Conservation (phyloP, 1,140 invertebrate genomes). For the Cryptotermes secundus region DNA sequence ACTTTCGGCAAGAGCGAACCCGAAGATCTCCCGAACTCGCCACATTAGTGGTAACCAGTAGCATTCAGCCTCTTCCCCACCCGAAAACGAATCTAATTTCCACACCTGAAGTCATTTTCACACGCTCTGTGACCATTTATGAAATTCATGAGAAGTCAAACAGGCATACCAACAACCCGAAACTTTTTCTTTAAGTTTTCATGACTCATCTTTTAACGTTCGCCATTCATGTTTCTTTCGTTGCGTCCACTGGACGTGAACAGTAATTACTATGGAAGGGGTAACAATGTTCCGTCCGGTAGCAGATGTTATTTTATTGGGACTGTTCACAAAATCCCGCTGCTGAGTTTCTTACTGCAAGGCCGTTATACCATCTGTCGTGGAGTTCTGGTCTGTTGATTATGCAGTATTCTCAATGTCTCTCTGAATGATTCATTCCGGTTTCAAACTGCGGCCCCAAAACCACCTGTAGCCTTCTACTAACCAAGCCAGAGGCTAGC, state of each 20-base stretch:
- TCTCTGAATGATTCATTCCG: neutral
- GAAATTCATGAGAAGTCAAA: too few relatives aligned
- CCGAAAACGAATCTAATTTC: too few relatives aligned
- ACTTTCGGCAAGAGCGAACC: too few relatives aligned
- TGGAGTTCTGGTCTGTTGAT: neutral
- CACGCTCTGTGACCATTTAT: too few relatives aligned
- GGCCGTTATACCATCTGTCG: neutral
- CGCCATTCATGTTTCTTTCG: neutral
- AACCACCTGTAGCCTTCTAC: neutral
- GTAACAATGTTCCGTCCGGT: neutral
- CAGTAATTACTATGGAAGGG: neutral
- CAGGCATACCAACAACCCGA: too few relatives aligned
- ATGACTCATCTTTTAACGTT: neutral
- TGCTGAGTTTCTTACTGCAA: neutral
- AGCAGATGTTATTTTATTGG: neutral
- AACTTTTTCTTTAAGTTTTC: too few relatives aligned
- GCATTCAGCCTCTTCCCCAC: too few relatives aligned
- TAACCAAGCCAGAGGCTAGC: too few relatives aligned
- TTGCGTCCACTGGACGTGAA: neutral
- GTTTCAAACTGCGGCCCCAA: neutral
- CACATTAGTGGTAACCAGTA: too few relatives aligned
- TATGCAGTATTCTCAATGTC: neutral
- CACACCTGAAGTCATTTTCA: too few relatives aligned
- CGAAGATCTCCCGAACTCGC: too few relatives aligned
- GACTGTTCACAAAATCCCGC: neutral